Evolutionary conservation across 1,140 invertebrate species (phyloP).

Genomic region (Habropoda laboriosa): DNA sequence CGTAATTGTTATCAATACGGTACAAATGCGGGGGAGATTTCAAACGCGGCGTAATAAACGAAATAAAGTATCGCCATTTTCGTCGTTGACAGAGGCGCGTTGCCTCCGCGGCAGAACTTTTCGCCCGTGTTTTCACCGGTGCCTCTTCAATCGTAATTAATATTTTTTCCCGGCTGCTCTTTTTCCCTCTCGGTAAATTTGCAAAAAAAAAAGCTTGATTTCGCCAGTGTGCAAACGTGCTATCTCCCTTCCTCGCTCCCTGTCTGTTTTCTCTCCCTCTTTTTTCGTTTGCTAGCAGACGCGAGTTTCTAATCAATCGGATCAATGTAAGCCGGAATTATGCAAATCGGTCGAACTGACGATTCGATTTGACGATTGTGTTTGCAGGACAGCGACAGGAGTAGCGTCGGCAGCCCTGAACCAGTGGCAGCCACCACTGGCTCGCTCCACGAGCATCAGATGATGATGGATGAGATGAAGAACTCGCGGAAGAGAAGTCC

Average conservation of each 20-base stretch:
- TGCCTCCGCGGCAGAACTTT: constrained; percentile 3
- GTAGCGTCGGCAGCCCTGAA: constrained; percentile 86
- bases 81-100: constrained; percentile 11
- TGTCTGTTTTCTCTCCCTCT: too few relatives aligned
- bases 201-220: neutral
- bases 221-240: too few relatives aligned
- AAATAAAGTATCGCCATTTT: constrained; percentile 43
- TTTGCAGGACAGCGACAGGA: constrained; percentile 87
- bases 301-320: neutral
- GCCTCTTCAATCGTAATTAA: constrained; percentile 34
- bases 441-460: constrained; percentile 79
- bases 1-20: constrained; percentile 45
- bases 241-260: neutral
- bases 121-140: constrained; percentile 13
- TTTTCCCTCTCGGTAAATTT: neutral
- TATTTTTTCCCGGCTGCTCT: constrained; percentile 17
- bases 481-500: constrained; percentile 76
- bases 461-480: constrained; percentile 78
- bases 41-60: constrained; percentile 39
- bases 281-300: neutral
- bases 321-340: neutral
- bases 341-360: neutral
- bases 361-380: constrained; percentile 66
- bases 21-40: constrained; percentile 36
- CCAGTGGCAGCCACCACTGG: constrained; percentile 83